Base-by-base conservation (phyloP, 2,888 invertebrate species). In the Synanthedon andrenaeformis region DNA sequence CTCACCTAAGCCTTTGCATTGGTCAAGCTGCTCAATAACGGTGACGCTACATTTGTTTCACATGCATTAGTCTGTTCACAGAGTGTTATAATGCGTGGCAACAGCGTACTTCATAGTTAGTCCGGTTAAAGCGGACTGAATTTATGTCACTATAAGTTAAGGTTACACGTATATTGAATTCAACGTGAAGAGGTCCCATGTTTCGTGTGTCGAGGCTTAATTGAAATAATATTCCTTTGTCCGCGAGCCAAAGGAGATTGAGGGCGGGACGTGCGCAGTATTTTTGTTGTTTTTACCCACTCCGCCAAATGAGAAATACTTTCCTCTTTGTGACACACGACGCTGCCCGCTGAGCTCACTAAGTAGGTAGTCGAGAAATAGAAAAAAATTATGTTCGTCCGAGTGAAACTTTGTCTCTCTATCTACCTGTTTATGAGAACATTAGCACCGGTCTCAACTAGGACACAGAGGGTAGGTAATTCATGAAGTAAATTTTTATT, bases 201-300 rank as follows among this genome's bases (percentile, higher is more conserved):
- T 45, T 14, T 45, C 45, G 45, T 45, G 45, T 45, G 45, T n/a
- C 14, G 14, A 13, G 61, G 70, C 72, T 74, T 79, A 81, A 81
- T 82, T 81, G 79, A 80, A 80, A 82, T 80, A 79, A 82, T 79
- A 81, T 80, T 79, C 74, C 76, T 79, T 77, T 79, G 79, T 79
- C 69, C 70, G 62, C 67, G 66, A 69, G 70, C 73, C 70, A 76
- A 74, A 76, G 73, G 74, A 79, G 79, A 80, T 80, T 74, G 76
- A 72, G 75, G 74, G 67, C 63, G 74, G 75, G 67, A 70, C 74
- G 73, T 72, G 73, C 63, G 68, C 12, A n/a, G 69, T 66, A 69
- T 76, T 75, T 70, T 76, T 71, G 71, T 75, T 77, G 76, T 79
- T 79, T 52, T 78, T 71, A 71, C 70, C 64, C 69, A 72, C 68